Base-by-base conservation (phyloP, 2,888 invertebrate species). In the Ochropleura leucogaster region DNA sequence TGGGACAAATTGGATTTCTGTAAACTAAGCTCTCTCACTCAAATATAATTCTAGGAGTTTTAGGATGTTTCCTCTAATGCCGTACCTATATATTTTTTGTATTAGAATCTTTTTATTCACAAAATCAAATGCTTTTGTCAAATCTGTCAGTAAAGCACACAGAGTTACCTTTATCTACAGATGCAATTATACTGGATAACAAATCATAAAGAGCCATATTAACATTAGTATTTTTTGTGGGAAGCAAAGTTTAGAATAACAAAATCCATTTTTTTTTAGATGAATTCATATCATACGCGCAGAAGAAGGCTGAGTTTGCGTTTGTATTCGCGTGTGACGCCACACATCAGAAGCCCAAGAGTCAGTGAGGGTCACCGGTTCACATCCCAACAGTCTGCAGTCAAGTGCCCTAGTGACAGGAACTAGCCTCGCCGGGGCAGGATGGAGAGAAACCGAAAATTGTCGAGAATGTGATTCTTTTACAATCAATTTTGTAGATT, bases 291-390 rank as follows among this genome's bases (percentile, higher is more conserved):
- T 91, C 93, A 5, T 97, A 96, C 87, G 97, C 97, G 0, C 96
- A 97, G 87, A 97, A 97, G 89, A 97, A 97, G 84, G 89, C 97
- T 0, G 97, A 97, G 79, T 97, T 97, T 82, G 92, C 97, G 4
- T 97, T 97, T 88, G 89, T 98, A 44, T 97, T 97, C 92, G 73
- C 92, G 18, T 87, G 88, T 55, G 96, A 96, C 59, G 69, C 88
- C 3, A 59, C 92, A 3, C 92, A 92, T 40, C 89, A 87, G 30
- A 96, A 96, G 86, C 92, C 92, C 68, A 96, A 96, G 84, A 51
- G 89, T 0, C 96, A 96, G 92, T 96, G 95, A 96, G 93, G 87
- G 79, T 90, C 88, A 64, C 89, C 85, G 66, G 83, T 85, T 88
- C 93, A 91, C 92, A 91, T 94, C 86, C 93, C 94, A 80, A 92